Conservation (phyloP, 2,888 invertebrate genomes). For the Polymixis flavicincta region DNA sequence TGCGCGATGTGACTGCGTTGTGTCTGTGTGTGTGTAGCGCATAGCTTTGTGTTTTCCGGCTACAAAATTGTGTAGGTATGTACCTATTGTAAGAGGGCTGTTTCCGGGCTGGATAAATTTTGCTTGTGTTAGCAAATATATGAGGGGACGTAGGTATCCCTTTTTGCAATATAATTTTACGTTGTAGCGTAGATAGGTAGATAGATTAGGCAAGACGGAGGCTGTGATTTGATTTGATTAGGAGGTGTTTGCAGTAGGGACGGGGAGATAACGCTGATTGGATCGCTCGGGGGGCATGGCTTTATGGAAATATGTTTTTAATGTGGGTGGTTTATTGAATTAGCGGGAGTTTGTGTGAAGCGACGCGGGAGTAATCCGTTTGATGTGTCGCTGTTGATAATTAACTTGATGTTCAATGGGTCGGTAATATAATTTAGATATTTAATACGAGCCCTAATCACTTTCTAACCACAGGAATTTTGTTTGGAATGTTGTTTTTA, state of each 20-base stretch:
- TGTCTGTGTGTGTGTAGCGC: conserved; percentile 74
- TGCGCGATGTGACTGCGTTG: conserved; percentile 73
- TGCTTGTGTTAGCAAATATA: conserved; percentile 90
- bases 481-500: conserved; percentile 38
- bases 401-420: conserved; percentile 77
- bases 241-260: conserved; percentile 88
- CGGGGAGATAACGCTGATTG: conserved; percentile 89
- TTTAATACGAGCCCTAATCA: conserved; percentile 61
- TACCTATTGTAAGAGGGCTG: conserved; percentile 79
- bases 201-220: conserved; percentile 90
- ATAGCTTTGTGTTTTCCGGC: conserved; percentile 85
- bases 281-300: conserved; percentile 83
- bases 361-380: conserved; percentile 83
- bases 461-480: conserved; percentile 58
- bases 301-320: conserved; percentile 90
- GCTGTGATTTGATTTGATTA: conserved; percentile 91
- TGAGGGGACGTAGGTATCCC: conserved; percentile 89
- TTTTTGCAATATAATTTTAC: conserved; percentile 90
- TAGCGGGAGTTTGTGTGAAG: conserved; percentile 84
- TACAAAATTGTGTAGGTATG: conserved; percentile 84
- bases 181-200: conserved; percentile 89
- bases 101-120: conserved; percentile 89
- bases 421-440: conserved; percentile 70
- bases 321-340: conserved; percentile 90
- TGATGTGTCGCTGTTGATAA: conserved; percentile 81